Conservation (phyloP, 2,797 vertebrate genomes). For the Scyliorhinus canicula region DNA sequence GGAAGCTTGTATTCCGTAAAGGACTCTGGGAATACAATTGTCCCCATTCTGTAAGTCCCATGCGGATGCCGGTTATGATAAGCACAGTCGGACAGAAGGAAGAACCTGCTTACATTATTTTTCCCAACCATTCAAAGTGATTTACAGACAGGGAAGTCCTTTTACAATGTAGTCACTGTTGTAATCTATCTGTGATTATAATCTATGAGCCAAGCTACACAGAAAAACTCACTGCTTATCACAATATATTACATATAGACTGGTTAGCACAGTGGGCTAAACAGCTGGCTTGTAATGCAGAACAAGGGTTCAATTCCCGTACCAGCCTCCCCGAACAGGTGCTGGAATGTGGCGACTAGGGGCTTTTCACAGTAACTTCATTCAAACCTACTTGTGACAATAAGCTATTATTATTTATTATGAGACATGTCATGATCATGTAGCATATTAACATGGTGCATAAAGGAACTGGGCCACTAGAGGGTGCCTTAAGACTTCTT, state of each 20-base stretch:
- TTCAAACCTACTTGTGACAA: too few species aligned
- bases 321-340: too few species aligned
- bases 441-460: background rate
- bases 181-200: background rate
- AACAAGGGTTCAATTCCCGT: too few species aligned
- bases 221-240: background rate
- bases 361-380: too few species aligned
- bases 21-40: too few species aligned
- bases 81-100: background rate
- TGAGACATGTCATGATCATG: background rate
- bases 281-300: too few species aligned
- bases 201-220: background rate
- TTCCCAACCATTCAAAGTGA: background rate
- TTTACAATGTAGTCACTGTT: background rate
- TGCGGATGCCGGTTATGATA: too few species aligned
- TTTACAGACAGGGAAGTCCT: background rate
- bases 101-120: background rate
- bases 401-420: too few species aligned
- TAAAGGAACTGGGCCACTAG: background rate
- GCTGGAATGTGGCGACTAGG: too few species aligned
- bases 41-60: too few species aligned
- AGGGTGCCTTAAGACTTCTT: background rate
- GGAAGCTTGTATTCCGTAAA: too few species aligned
- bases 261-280: too few species aligned
- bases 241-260: background rate